Evolutionary conservation across 2,113 vertebrate genomes (phyloP).

Genomic region (Zosterops hypoxanthus): DNA sequence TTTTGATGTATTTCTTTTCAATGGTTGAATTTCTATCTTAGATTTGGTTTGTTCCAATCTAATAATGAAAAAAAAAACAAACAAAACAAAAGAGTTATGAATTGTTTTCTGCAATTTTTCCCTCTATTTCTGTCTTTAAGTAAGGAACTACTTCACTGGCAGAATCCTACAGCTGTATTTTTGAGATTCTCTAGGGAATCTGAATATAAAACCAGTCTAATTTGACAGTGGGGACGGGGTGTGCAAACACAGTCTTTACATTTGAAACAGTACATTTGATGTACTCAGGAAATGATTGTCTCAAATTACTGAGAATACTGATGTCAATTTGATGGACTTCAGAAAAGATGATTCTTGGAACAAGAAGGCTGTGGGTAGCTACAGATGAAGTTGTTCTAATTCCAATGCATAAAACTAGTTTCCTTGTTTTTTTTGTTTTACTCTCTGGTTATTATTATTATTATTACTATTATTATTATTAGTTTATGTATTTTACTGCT

Average conservation of each 20-base stretch:
- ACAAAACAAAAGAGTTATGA: constrained; percentile 74
- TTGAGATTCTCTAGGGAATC: constrained; percentile 5
- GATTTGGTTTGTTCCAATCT: constrained; percentile 84
- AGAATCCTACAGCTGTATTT: constrained; percentile 71
- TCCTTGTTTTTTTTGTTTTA: constrained; percentile 76
- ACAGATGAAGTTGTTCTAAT: constrained; percentile 85
- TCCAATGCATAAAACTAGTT: constrained; percentile 79
- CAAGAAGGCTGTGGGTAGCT: constrained; percentile 64
- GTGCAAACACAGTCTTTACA: not conserved
- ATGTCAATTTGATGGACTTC: not conserved
- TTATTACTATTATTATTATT: constrained; percentile 69
- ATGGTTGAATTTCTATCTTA: constrained; percentile 79
- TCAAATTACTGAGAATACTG: not conserved
- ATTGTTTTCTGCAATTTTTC: constrained; percentile 81
- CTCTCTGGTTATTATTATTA: constrained; percentile 63
- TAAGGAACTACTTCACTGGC: constrained; percentile 86
- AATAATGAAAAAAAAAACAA: constrained; percentile 60
- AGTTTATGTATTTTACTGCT: constrained; percentile 78
- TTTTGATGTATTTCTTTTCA: constrained; percentile 83
- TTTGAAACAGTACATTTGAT: not conserved
- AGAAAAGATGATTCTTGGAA: constrained; percentile 5
- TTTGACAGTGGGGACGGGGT: not conserved
- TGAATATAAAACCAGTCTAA: not conserved
- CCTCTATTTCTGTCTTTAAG: constrained; percentile 79
- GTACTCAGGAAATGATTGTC: not conserved